Base-by-base conservation (phyloP, 2,797 vertebrate genomes). In the Galagoides demidoff region DNA sequence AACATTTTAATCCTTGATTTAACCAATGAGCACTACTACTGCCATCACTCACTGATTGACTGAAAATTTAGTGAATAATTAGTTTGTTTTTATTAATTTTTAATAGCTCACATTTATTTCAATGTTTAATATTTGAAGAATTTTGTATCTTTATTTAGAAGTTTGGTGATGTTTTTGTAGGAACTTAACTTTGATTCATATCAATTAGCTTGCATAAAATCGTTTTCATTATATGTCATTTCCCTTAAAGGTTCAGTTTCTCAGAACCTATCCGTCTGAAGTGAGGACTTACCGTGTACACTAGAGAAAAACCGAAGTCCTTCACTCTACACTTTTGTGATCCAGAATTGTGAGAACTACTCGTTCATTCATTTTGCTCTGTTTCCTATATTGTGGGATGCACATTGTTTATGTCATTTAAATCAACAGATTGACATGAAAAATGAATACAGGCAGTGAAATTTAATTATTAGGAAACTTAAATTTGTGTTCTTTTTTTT, bases 401-500 rank as follows among this genome's bases (percentile, higher is more conserved):
- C 5, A 70, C 4, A 78, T 61, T 66, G 2, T 84, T 64, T 49
- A 74, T 66, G 2, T 61, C 39, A 79, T 76, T 73, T 27, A 79
- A 43, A 13, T 83, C 23, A 96, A 74, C 2, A 74, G 25, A 66
- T 64, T 89, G 20, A 86, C 25, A 83, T 71, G 17, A 52, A 68
- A 94, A 77, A 45, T 92, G 19, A 86, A 61, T 64, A 86, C 19
- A 5, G 25, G 82, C 27, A 77, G 55, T 74, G 84, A 92, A 79
- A 81, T 11, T 93, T 92, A 87, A 27, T 52, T 94, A 91, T 64
- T 71, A 43, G n/a, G 88, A 95, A 95, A 85, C 7, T 57, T 45
- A 87, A 22, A 78, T 49, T 93, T 61, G 19, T 66, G 17, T 63
- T 86, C 16, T 76, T 45, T 94, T 61, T 61, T 61, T 89, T 85